Conservation (phyloP, 2,888 invertebrate genomes). For the Hyposoter didymator region DNA sequence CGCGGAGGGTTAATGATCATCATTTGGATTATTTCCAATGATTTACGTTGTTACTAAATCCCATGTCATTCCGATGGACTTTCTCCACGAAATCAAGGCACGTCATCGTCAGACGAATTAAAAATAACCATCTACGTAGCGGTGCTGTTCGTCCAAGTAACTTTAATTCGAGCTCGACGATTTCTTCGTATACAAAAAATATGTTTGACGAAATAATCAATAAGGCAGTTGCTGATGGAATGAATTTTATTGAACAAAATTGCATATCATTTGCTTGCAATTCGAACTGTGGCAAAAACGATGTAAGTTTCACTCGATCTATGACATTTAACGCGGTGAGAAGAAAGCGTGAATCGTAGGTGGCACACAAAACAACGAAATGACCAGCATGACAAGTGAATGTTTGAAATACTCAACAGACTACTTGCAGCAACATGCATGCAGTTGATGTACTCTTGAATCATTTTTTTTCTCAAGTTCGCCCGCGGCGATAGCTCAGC, state of each 20-base stretch:
- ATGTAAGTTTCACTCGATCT: background rate
- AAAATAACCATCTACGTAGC: background rate
- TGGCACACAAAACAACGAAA: background rate
- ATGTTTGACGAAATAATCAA: background rate
- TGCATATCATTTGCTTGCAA: background rate
- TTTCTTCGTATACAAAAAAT: background rate
- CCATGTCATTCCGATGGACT: background rate
- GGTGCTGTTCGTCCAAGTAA: background rate
- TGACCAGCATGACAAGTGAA: slow-evolving; percentile 11
- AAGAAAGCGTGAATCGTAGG: background rate
- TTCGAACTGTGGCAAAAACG: background rate
- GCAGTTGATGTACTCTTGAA: slow-evolving; percentile 10
- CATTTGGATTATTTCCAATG: background rate
- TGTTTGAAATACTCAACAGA: slow-evolving; percentile 15
- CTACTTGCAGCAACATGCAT: background rate
- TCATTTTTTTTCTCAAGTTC: background rate
- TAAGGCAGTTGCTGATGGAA: background rate
- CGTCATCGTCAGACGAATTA: background rate
- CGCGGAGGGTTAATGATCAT: no score
- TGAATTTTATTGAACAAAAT: slow-evolving; percentile 14
- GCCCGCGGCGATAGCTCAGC: slow-evolving; percentile 24
- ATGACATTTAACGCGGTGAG: background rate
- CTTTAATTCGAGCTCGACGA: background rate
- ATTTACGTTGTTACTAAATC: background rate
- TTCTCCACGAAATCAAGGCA: background rate